Percentiles rank a stretch among this genome's conserved stretches.
These are phyloP conservation scores for Campylomormyrus tamandua DNA, from an alignment of 2,113 vertebrate genomes.

Conservation along the genomic window DNA sequence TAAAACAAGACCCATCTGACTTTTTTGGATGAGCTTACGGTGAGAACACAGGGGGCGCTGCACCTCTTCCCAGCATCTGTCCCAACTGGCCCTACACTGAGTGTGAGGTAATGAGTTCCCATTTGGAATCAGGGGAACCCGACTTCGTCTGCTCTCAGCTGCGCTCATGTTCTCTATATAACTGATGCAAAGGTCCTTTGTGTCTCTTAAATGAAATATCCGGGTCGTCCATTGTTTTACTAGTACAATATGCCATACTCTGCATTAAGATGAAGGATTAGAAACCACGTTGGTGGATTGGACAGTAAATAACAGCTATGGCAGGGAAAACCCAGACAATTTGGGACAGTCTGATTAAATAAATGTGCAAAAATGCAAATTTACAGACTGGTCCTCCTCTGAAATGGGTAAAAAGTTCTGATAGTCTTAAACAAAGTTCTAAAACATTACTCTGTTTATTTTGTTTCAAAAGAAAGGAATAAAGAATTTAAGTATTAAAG, in stretches of 20 bases:
- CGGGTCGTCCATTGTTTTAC: background rate
- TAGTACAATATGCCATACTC: background rate
- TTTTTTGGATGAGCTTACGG: background rate
- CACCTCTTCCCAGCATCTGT: background rate
- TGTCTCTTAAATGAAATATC: background rate
- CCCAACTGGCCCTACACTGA: background rate
- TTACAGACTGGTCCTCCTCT: background rate
- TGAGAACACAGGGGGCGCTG: background rate
- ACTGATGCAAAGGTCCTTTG: background rate
- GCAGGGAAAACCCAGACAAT: background rate
- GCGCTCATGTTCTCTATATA: background rate
- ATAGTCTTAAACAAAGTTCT: background rate
- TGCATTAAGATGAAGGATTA: background rate
- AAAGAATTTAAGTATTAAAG: background rate
- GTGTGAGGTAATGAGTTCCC: background rate
- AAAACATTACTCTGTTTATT: background rate
- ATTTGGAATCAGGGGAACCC: background rate
- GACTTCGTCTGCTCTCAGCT: background rate
- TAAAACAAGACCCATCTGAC: background rate
- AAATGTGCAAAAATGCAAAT: background rate
- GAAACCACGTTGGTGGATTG: background rate
- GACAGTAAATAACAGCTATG: background rate
- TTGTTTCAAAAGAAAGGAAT: background rate
- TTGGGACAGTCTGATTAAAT: background rate
- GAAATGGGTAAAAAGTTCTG: background rate